Percentiles rank a stretch among this genome's conserved stretches.
These are phyloP conservation scores for Gallinago jamesoni DNA, from an alignment of 2,113 vertebrate genomes.

Conservation along the genomic window DNA sequence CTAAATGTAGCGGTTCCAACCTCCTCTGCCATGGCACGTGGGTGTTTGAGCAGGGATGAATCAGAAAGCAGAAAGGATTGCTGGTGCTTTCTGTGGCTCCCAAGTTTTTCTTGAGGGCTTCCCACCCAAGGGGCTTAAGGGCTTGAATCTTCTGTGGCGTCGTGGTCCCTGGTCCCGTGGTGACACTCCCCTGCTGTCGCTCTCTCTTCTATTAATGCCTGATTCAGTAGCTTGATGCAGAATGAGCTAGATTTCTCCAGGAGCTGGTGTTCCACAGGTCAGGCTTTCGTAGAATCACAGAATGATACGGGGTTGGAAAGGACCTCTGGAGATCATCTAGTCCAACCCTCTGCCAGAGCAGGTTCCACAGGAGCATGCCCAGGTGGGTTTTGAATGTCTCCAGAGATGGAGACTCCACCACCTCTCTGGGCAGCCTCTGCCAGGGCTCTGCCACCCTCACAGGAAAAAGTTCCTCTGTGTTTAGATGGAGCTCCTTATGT, in stretches of 20 bases:
- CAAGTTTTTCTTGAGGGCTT: conserved; percentile 40
- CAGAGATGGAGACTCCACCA: no score
- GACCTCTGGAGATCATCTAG: no score
- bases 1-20: conserved; percentile 46
- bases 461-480: no score
- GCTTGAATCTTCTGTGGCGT: not conserved
- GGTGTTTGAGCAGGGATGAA: conserved; percentile 46
- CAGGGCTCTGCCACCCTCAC: no score
- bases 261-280: not conserved
- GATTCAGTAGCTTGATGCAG: not conserved
- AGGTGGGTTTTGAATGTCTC: no score
- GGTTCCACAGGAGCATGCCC: no score
- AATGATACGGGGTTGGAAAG: no score
- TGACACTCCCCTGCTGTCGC: not conserved
- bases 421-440: no score
- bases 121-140: not conserved
- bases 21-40: conserved; percentile 20
- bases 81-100: conserved; percentile 23
- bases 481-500: no score
- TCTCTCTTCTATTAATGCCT: not conserved
- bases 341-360: no score
- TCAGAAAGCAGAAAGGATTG: conserved; percentile 49
- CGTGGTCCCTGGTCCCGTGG: not conserved
- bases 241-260: not conserved
- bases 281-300: not conserved